Evolutionary conservation across 2,888 invertebrate species (phyloP).

Genomic region (Drosophila meridiana): DNA sequence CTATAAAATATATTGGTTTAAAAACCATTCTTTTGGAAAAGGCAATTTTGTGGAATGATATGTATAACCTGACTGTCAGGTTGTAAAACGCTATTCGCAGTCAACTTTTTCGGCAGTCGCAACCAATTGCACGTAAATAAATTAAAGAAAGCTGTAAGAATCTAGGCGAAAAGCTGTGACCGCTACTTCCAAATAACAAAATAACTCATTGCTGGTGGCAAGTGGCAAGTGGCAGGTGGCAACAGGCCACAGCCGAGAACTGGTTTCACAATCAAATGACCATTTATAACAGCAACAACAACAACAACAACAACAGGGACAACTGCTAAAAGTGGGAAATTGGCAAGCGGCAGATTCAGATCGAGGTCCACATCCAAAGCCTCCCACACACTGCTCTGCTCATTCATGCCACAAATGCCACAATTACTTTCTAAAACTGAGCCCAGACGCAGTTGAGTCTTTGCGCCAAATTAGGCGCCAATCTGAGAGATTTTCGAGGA

Average conservation of each 20-base stretch:
- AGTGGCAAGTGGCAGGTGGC: conserved; percentile 30
- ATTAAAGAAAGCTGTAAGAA: conserved; percentile 51
- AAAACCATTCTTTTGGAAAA: not conserved
- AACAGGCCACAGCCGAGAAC: conserved; percentile 39
- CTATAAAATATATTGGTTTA: not conserved
- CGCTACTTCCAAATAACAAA: conserved; percentile 41
- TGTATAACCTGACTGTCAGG: not conserved
- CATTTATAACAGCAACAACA: conserved; percentile 63
- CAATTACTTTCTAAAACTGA: conserved; percentile 76
- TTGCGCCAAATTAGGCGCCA: conserved; percentile 80
- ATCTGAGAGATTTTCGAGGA: conserved; percentile 39
- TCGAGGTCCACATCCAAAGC: conserved; percentile 10
- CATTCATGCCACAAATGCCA: conserved; percentile 56
- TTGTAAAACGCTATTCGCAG: not conserved
- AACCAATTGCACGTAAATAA: conserved; percentile 20
- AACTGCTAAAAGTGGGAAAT: not conserved
- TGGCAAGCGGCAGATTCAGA: conserved; percentile 19
- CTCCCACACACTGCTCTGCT: conserved; percentile 55
- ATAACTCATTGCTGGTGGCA: conserved; percentile 41
- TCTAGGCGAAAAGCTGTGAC: conserved; percentile 29
- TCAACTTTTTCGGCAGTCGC: conserved; percentile 11
- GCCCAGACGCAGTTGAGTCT: conserved; percentile 62
- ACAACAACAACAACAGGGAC: not conserved
- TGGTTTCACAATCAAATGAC: conserved; percentile 74
- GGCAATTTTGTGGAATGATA: not conserved